Evolutionary conservation across 1,140 invertebrate genomes (phyloP), one percentile per base, ranked within the genome.

Genomic region (Drosophila gunungcola): DNA sequence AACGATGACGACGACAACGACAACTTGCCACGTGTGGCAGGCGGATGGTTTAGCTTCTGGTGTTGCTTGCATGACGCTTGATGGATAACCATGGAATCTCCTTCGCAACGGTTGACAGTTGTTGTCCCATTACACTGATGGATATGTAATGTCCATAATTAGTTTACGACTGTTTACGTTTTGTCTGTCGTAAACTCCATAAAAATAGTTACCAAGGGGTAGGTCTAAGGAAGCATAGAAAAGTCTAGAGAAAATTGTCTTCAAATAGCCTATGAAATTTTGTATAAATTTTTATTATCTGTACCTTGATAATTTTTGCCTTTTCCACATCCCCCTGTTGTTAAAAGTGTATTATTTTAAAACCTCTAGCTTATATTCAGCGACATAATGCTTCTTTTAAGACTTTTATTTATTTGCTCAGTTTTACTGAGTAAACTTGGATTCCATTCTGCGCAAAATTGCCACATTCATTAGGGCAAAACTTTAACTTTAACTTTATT

Each of bases 101-200:
- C n/a, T 64, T 60, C 46, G 78, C 78, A 80, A 69, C 69, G 62
- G 74, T 32, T 77, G 74, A 77, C 74, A 78, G 80, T 69, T 79
- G 57, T 72, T 60, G 62, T 39, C 70, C 69, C 53, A 82, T 83
- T 83, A 83, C 42, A 32, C 57, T 83, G 74, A 83, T 83, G 60
- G 76, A 70, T 79, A 62, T 75, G 61, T 79, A 75, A 88, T 82
- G 75, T 55, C 64, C 74, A 76, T 88, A 83, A 86, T 82, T 86
- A 73, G 63, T 70, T 85, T 78, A 74, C 55, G 68, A 45, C 45
- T 63, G 42, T 80, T 69, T 70, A 83, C 52, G 52, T 49, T 57
- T 51, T 46, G 27, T 48, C 43, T 74, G 21, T 65, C 5, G 41
- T 25, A 48, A 32, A 25, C 5, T 3, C 29, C 5, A 55, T 49